Evolutionary conservation across 2,888 invertebrate species (phyloP), one percentile per base, ranked within the genome.

Genomic region (Gasteruption jaculator): DNA sequence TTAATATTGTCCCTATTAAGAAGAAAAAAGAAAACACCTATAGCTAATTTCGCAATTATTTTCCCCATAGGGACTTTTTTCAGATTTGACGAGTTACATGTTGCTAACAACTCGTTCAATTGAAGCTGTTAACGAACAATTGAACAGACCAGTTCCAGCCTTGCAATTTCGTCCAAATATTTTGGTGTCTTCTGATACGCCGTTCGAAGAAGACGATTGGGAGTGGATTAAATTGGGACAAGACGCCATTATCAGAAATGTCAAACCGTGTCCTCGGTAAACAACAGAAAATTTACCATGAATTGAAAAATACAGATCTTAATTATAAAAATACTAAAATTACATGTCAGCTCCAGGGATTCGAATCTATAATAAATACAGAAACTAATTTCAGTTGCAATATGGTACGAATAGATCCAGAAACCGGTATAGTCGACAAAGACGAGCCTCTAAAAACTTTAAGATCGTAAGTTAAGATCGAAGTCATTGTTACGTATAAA

Each of bases 161-260:
- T 57, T 72, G 29, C 73, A 77, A 54, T 80, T 80, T 60, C 65
- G 81, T 45, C 78, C 79, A 5, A 81, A 78, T 56, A 72, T 82
- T 33, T 60, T 78, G 0, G 67, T 80, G 1, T 70, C 73, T 14
- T 75, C 74, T 7, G 59, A 64, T 14, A 51, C 63, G 14, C 59
- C 77, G 3, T 77, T 71, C 50, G 69, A 60, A 3, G 79, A 81
- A 63, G 79, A 80, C 45, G 54, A 65, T 14, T 80, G 80, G 79
- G 71, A 74, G 14, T 79, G 76, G 73, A 65, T 80, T 15, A 76
- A 72, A 58, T 74, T 81, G 16, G 80, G 80, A 0, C 67, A 73
- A 20, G 54, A 56, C 1, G 73, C 71, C 1, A 51, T 74, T 8
- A 68, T 80, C 29, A 66, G 76, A 47, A 74, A 75, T 50, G 69